Evolutionary conservation across 2,888 invertebrate genomes (phyloP).

Genomic region (Euzophera pinguis): DNA sequence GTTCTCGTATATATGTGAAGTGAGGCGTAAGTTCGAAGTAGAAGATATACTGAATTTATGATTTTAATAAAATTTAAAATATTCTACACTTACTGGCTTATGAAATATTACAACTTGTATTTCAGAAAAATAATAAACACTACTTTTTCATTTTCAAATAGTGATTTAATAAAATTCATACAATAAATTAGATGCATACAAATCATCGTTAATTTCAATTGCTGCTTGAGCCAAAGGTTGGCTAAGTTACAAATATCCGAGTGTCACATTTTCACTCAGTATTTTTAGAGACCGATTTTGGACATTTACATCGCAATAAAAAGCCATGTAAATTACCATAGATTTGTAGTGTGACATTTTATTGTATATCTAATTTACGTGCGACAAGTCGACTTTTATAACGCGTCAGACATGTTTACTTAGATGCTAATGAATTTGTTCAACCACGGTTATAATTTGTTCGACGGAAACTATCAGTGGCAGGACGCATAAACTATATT

Average conservation of each 20-base stretch:
- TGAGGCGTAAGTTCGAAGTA: constrained; percentile 4
- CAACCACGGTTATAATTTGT: constrained; percentile 33
- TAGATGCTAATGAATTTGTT: constrained; percentile 40
- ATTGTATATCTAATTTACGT: constrained; percentile 10
- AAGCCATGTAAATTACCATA: constrained; percentile 10
- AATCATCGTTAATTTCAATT: too few relatives aligned
- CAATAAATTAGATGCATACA: too few relatives aligned
- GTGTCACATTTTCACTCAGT: neutral
- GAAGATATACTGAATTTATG: neutral
- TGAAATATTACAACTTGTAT: too few relatives aligned
- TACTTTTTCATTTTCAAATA: too few relatives aligned
- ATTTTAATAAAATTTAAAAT: neutral
- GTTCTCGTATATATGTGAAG: constrained; percentile 4
- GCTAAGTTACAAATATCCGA: too few relatives aligned
- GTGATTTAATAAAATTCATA: too few relatives aligned
- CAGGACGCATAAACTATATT: constrained; percentile 53
- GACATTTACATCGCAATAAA: constrained; percentile 12
- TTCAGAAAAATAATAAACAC: too few relatives aligned
- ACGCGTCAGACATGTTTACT: constrained; percentile 6
- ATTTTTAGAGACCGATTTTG: neutral
- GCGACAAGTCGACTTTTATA: constrained; percentile 6
- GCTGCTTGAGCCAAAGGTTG: too few relatives aligned
- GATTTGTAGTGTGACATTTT: constrained; percentile 9
- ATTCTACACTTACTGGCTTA: too few relatives aligned
- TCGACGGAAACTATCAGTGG: constrained; percentile 47